These are phyloP conservation scores for Copsychus sechellarum DNA, from an alignment of 2,113 vertebrate species.

Conservation along the genomic window DNA sequence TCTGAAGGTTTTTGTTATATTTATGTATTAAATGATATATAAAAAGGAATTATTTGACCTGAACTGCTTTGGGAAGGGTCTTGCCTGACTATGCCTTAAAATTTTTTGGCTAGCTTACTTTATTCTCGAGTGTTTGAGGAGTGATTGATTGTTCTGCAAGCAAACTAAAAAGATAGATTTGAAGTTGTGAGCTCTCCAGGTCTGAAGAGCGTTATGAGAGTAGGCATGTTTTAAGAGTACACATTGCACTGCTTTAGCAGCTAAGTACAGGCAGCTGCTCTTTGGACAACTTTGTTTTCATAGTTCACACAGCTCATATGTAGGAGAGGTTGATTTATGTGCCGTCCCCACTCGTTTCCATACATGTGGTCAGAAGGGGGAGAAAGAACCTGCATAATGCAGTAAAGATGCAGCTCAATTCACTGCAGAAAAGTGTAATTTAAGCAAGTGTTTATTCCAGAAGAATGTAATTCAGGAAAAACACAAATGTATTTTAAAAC, in stretches of 20 bases:
- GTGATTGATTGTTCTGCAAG: conserved; percentile 54
- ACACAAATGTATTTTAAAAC: background rate
- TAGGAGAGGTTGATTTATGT: conserved; percentile 51
- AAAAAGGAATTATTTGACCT: conserved; percentile 14
- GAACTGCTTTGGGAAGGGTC: background rate
- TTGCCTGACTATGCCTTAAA: background rate
- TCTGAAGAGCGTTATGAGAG: background rate
- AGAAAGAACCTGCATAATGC: conserved; percentile 58
- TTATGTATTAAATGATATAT: background rate
- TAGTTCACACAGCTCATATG: conserved; percentile 36
- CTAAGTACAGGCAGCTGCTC: conserved; percentile 63
- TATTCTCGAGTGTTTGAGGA: conserved; percentile 28
- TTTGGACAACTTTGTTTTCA: conserved; percentile 50
- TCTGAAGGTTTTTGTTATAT: background rate
- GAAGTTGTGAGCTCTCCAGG: conserved; percentile 33
- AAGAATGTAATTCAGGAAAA: conserved; percentile 9
- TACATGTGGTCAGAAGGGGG: conserved; percentile 38
- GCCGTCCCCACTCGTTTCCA: background rate
- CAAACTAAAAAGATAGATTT: conserved; percentile 41
- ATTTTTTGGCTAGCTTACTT: conserved; percentile 26
- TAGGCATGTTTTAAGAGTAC: conserved; percentile 21
- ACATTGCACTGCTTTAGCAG: conserved; percentile 35
- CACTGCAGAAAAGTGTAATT: conserved; percentile 10
- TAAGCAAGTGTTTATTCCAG: conserved; percentile 44
- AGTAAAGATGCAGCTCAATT: conserved; percentile 26